These are phyloP conservation scores for Theocolax elegans DNA, from an alignment of 1,140 invertebrate species.

Conservation along the genomic window DNA sequence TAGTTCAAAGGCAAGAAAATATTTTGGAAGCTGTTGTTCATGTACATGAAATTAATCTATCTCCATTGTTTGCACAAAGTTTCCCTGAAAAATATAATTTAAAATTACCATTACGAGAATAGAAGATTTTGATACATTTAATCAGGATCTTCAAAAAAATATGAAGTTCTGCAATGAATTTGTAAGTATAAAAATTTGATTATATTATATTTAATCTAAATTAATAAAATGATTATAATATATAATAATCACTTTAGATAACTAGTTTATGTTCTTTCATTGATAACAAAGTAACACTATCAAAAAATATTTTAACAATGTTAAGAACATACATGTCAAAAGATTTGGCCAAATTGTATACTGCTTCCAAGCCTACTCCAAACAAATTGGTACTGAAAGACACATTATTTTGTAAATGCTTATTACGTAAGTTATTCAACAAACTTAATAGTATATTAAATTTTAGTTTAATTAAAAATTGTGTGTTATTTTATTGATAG, in stretches of 20 bases:
- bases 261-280: constrained; percentile 14
- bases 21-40: constrained; percentile 7
- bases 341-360: constrained; percentile 4
- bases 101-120: neutral
- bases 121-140: constrained; percentile 23
- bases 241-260: neutral
- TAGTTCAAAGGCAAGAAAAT: constrained; percentile 12
- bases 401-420: constrained; percentile 16
- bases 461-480: neutral
- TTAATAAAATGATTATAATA: neutral
- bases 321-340: constrained; percentile 16
- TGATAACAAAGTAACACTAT: constrained; percentile 4
- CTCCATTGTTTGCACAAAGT: constrained; percentile 14
- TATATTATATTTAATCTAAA: neutral
- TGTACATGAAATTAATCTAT: constrained; percentile 12
- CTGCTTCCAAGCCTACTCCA: constrained; percentile 3
- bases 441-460: constrained; percentile 5
- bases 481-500: neutral
- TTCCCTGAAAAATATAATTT: constrained; percentile 25
- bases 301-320: constrained; percentile 22
- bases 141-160: constrained; percentile 10
- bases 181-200: constrained; percentile 22
- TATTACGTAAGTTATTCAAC: constrained; percentile 22
- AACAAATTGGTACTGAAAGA: constrained; percentile 23
- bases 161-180: constrained; percentile 19